A percentile compares a stretch with the other conserved stretches of the same genome.
Evolutionary conservation across 2,113 vertebrate species (phyloP).

Genomic region (Cynoglossus semilaevis): DNA sequence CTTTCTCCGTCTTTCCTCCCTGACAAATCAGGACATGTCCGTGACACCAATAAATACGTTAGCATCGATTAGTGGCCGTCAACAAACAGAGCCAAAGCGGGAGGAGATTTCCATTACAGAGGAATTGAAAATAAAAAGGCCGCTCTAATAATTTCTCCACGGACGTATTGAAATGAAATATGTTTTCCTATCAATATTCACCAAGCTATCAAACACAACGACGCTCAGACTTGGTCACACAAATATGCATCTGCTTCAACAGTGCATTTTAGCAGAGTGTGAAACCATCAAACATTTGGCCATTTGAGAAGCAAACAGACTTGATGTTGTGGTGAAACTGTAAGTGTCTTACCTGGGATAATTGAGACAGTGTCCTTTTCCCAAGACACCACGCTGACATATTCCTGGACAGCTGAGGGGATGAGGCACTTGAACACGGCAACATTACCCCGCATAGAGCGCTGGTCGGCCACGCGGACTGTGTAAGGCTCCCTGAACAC

Average conservation of each 20-base stretch:
- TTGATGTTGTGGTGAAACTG: neutral
- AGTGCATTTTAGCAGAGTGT: slow-evolving; percentile 8
- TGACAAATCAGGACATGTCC: slow-evolving; percentile 45
- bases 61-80: slow-evolving; percentile 32
- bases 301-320: neutral
- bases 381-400: slow-evolving; percentile 98
- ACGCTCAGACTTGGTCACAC: slow-evolving; percentile 1
- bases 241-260: neutral
- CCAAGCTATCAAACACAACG: slow-evolving; percentile 33
- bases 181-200: slow-evolving; percentile 34
- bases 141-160: neutral
- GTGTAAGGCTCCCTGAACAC: slow-evolving; percentile 99
- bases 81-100: slow-evolving; percentile 22
- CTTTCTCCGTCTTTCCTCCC: slow-evolving; percentile 20
- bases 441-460: slow-evolving; percentile 97
- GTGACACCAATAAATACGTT: slow-evolving; percentile 48
- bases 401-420: slow-evolving; percentile 96
- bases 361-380: slow-evolving; percentile 98
- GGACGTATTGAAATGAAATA: slow-evolving; percentile 30
- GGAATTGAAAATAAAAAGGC: slow-evolving; percentile 3
- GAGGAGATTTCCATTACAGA: slow-evolving; percentile 8
- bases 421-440: slow-evolving; percentile 99
- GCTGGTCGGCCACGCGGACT: slow-evolving; percentile 98
- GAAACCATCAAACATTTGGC: neutral
- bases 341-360: slow-evolving; percentile 85